phyloP scores from a whole-genome alignment of 2,797 vertebrate species.

The Taenioides sp. region DNA sequence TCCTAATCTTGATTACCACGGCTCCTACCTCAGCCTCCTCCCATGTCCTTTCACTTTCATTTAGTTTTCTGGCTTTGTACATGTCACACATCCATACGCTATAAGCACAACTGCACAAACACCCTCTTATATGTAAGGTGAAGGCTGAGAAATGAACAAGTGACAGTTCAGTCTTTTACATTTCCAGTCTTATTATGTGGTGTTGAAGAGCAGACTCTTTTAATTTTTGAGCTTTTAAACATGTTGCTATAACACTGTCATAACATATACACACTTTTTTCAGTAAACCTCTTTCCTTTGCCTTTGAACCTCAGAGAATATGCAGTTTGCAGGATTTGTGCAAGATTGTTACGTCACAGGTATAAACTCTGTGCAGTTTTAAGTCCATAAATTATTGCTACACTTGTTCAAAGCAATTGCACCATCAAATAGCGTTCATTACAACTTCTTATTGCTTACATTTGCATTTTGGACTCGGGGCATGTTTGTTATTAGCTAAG shows the following conservation, averaged over 20 bases:
- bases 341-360: too few species aligned
- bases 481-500: too few species aligned
- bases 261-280: not conserved
- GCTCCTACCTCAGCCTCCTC: not conserved
- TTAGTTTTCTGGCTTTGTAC: not conserved
- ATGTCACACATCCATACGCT: conserved; percentile 4
- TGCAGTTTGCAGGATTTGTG: too few species aligned
- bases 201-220: conserved; percentile 1
- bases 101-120: not conserved
- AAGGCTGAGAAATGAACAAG: not conserved
- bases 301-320: too few species aligned
- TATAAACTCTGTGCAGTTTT: too few species aligned
- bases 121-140: not conserved
- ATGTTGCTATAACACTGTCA: too few species aligned
- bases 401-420: too few species aligned
- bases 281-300: too few species aligned
- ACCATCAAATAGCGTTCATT: too few species aligned
- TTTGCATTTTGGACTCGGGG: too few species aligned
- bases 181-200: conserved; percentile 14
- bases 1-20: conserved; percentile 20
- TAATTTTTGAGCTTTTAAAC: not conserved
- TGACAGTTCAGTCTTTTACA: conserved; percentile 6
- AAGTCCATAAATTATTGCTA: too few species aligned
- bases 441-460: too few species aligned
- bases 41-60: conserved; percentile 1